Conservation (phyloP, 2,113 vertebrate species). For the Salvelinus namaycush region DNA sequence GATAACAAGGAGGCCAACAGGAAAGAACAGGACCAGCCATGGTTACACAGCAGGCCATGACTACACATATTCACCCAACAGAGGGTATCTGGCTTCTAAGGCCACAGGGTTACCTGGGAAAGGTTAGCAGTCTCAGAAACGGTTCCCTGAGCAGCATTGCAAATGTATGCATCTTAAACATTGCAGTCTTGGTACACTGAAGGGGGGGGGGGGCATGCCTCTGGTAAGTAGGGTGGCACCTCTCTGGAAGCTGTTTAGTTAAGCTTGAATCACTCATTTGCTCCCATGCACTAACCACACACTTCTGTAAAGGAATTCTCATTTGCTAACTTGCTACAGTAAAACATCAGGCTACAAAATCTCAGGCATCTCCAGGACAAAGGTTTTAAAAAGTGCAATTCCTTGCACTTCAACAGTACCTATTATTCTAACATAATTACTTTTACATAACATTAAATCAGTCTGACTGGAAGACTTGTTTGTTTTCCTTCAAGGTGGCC, state of each 20-base stretch:
- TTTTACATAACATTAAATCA: not conserved
- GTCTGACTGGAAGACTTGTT: not conserved
- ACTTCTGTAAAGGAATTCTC: conserved; percentile 1
- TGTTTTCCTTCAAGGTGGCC: not conserved
- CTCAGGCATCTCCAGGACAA: not conserved
- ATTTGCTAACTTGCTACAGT: not conserved
- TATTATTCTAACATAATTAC: too few species aligned
- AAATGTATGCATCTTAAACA: not conserved
- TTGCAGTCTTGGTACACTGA: not conserved
- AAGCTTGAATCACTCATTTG: not conserved
- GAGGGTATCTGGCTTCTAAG: not conserved
- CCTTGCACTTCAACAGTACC: too few species aligned
- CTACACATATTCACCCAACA: not conserved
- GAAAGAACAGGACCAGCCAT: conserved; percentile 6
- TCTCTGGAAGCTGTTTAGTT: not conserved
- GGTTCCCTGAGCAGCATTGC: not conserved
- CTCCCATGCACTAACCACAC: not conserved
- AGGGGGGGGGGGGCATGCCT: not conserved
- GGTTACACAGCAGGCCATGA: conserved; percentile 13
- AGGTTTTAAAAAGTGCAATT: too few species aligned
- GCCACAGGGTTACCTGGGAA: not conserved
- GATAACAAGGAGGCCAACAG: conserved; percentile 2
- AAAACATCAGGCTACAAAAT: not conserved
- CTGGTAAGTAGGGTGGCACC: not conserved
- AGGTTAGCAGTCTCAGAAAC: not conserved